Evolutionary conservation across 2,113 vertebrate species (phyloP), one percentile per base, ranked within the genome.

Genomic region (Crotalus helleri): DNA sequence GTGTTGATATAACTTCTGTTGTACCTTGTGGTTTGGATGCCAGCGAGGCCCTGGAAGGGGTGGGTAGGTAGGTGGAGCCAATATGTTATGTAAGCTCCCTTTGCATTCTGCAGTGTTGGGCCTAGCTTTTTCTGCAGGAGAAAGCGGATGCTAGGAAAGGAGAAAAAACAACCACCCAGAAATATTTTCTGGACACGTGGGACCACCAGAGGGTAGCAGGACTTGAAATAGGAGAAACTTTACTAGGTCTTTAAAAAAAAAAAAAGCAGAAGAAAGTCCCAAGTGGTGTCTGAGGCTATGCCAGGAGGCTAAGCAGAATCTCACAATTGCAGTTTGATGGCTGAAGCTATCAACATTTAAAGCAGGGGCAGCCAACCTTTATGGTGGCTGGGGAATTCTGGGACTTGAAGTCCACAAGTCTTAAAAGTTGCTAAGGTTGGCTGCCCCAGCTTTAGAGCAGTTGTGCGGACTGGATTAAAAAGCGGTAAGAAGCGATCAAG

Each of bases 81-180:
- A 11, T 19, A 5, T 58, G 69, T 96, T 97, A 96, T 95, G 94
- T 96, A 96, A 96, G 95, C 92, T 58, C 93, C 91, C 94, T 58
- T 81, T 81, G 87, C 8, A 0, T 24, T 87, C 51, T 87, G 46
- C 26, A 87, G 7, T 51, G 87, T 13, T 88, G 17, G 24, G 86
- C 49, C 26, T n/a, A n/a, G 87, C 26, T 19, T 3, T 55, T 88
- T 26, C 87, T 33, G 33, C 33, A 89, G 69, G 21, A 57, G 26
- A 87, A 8, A 55, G 69, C 5, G 33, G 7, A 81, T 81, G 69
- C 17, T 1, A 81, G 69, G 51, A 69, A 69, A 69, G 26, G 51
- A 87, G 39, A 23, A 13, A 11, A 53, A 29, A 26, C 15, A 17
- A 44, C 4, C 15, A 74, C 5, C n/a, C 26, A 64, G 61, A 64